These are phyloP conservation scores for Pelosia muscerda DNA, from an alignment of 2,888 invertebrate genomes.

Conservation along the genomic window DNA sequence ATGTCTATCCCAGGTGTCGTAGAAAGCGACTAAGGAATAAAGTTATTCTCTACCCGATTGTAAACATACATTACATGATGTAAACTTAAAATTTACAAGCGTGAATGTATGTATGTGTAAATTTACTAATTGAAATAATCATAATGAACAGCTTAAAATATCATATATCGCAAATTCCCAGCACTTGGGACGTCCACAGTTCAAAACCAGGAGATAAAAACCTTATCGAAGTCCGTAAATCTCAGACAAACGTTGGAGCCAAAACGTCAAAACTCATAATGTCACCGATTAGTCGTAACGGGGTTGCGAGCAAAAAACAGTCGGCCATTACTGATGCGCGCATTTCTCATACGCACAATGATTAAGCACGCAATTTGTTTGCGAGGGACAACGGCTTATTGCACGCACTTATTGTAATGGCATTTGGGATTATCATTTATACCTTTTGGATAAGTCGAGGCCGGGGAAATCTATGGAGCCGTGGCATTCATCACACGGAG, in stretches of 20 bases:
- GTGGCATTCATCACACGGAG: background rate
- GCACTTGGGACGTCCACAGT: background rate
- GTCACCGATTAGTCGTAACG: slow-evolving; percentile 65
- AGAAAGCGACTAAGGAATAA: no score
- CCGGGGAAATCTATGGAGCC: background rate
- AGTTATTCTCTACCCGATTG: no score
- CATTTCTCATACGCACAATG: slow-evolving; percentile 70
- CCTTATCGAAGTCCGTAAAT: slow-evolving; percentile 38
- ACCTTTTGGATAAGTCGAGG: slow-evolving; percentile 10
- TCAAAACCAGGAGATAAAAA: slow-evolving; percentile 12
- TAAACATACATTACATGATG: no score
- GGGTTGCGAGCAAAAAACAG: slow-evolving; percentile 64
- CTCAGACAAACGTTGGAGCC: slow-evolving; percentile 42
- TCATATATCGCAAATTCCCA: background rate
- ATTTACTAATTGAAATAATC: background rate
- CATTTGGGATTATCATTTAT: slow-evolving; percentile 32
- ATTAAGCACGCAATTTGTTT: slow-evolving; percentile 76
- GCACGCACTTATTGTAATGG: slow-evolving; percentile 46
- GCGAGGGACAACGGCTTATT: slow-evolving; percentile 56
- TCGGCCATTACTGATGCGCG: slow-evolving; percentile 61
- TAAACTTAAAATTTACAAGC: no score
- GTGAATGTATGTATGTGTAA: no score
- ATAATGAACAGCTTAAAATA: background rate
- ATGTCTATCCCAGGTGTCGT: no score
- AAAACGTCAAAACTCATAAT: slow-evolving; percentile 62